Percentiles rank a stretch among this genome's conserved stretches.
These are phyloP conservation scores for Dendrocopos noguchii DNA, from an alignment of 2,113 vertebrate genomes.

Conservation along the genomic window DNA sequence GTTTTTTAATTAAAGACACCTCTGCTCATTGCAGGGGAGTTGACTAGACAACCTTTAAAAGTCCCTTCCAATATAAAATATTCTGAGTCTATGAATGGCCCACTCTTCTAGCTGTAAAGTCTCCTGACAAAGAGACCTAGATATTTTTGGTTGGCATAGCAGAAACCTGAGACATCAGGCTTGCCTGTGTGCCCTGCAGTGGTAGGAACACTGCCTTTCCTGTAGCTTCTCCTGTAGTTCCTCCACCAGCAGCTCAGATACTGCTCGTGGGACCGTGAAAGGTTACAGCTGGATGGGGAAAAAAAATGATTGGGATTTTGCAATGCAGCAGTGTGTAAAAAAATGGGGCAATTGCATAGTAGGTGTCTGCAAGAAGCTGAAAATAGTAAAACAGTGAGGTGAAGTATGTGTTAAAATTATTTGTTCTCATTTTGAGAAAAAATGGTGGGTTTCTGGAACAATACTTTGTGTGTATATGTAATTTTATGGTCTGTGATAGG, in stretches of 20 bases:
- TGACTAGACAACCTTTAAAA: too few relatives aligned
- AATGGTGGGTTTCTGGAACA: background rate
- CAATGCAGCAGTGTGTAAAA: background rate
- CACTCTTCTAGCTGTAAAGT: background rate
- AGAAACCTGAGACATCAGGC: background rate
- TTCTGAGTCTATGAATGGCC: background rate
- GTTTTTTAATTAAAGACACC: too few relatives aligned
- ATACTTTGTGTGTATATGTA: background rate
- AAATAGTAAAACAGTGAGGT: background rate
- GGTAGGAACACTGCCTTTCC: background rate
- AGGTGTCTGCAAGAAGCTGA: background rate
- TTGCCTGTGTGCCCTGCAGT: accelerated
- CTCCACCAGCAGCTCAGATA: background rate
- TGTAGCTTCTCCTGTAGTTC: background rate
- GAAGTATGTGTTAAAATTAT: background rate
- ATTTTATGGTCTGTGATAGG: background rate
- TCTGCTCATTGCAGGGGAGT: too few relatives aligned
- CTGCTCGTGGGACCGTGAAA: background rate
- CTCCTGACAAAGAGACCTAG: background rate
- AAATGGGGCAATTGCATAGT: background rate
- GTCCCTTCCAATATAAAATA: too few relatives aligned
- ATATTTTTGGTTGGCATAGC: accelerated
- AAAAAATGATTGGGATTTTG: background rate
- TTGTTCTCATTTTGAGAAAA: background rate
- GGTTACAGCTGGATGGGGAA: background rate